A percentile compares a stretch with the other conserved stretches of the same genome.
These are phyloP conservation scores for Drosophila atripex DNA, from an alignment of 2,888 invertebrate genomes.

Conservation along the genomic window DNA sequence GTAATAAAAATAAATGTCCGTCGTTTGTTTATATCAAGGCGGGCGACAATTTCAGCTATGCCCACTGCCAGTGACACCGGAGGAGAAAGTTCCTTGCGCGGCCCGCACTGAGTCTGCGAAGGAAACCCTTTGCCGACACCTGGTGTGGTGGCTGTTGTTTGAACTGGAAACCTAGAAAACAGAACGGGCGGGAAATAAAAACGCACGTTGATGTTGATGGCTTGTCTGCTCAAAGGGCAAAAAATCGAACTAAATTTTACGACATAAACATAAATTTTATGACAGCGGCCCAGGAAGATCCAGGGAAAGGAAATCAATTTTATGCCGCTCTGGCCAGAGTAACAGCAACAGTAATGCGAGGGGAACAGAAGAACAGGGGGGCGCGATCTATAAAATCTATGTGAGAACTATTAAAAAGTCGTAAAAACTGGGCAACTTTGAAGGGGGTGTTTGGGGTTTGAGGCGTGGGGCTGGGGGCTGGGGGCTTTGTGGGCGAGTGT, in stretches of 20 bases:
- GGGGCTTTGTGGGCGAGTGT: constrained; percentile 40
- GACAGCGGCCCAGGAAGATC: constrained; percentile 62
- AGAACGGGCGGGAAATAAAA: constrained; percentile 15
- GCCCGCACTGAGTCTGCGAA: constrained; percentile 12
- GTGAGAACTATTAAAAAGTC: constrained; percentile 83
- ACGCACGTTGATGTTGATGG: constrained; percentile 42
- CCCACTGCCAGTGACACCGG: background rate
- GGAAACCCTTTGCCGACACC: constrained; percentile 65
- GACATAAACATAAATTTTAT: constrained; percentile 81
- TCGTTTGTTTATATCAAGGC: constrained; percentile 83
- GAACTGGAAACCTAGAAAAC: constrained; percentile 28
- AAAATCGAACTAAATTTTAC: constrained; percentile 78
- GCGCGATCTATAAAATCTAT: constrained; percentile 75
- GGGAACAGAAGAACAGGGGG: constrained; percentile 47
- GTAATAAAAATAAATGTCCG: constrained; percentile 84
- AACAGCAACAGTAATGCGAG: constrained; percentile 59
- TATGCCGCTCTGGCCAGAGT: constrained; percentile 70
- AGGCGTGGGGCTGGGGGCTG: background rate
- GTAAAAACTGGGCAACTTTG: constrained; percentile 67
- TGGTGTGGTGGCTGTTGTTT: constrained; percentile 60
- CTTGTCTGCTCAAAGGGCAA: constrained; percentile 40
- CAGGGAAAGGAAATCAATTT: constrained; percentile 78
- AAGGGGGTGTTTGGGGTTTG: constrained; percentile 7
- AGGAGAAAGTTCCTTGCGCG: constrained; percentile 41
- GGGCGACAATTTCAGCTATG: constrained; percentile 62